Conservation (phyloP, 1,140 invertebrate species). For the Sarcophaga peregrina region DNA sequence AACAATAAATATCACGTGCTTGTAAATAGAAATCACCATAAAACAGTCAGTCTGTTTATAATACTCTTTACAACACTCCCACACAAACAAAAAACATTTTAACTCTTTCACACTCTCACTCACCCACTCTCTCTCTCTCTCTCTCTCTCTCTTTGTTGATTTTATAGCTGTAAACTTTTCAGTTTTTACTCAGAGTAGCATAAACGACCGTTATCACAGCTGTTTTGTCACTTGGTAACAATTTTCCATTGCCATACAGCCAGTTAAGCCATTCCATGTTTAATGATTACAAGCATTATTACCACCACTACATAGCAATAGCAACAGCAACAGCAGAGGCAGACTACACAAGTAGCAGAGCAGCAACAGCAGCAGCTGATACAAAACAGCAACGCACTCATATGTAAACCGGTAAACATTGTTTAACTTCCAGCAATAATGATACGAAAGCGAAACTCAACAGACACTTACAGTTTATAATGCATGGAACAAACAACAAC, state of each 20-base stretch:
- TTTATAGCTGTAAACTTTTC: neutral
- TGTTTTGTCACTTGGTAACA: slow-evolving; percentile 45
- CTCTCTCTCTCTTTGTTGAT: neutral
- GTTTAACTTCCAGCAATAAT: slow-evolving; percentile 15
- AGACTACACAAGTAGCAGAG: too few species aligned
- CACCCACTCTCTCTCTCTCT: neutral
- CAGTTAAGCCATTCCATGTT: neutral
- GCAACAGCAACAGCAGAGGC: too few species aligned
- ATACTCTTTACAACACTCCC: neutral
- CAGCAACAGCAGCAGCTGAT: neutral
- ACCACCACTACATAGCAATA: too few species aligned
- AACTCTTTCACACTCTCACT: neutral
- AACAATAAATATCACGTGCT: too few species aligned
- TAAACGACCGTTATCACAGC: slow-evolving; percentile 34
- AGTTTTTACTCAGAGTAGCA: neutral
- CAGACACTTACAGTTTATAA: neutral
- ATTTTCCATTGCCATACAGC: slow-evolving; percentile 43
- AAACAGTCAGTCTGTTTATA: too few species aligned
- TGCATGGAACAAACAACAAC: too few species aligned
- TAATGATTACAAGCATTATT: neutral
- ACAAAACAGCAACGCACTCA: neutral
- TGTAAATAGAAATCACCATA: too few species aligned
- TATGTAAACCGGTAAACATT: slow-evolving; percentile 1
- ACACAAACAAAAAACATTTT: neutral
- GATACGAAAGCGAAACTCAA: slow-evolving; percentile 10